Evolutionary conservation across 2,797 vertebrate genomes (phyloP), one percentile per base, ranked within the genome.

Genomic region (Parotocinclus haroldoi): DNA sequence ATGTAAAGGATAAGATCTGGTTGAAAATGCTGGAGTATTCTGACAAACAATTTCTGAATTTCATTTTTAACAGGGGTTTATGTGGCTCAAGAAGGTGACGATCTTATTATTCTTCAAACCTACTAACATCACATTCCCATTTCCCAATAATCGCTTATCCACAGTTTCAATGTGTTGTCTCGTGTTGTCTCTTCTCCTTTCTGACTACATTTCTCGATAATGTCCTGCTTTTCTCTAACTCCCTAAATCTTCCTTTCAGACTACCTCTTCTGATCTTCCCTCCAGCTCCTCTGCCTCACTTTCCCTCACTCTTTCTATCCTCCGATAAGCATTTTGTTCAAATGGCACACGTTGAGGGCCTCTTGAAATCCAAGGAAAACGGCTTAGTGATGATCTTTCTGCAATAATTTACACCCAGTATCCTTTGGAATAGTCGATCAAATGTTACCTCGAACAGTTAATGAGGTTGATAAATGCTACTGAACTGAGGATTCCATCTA

Each of bases 121-220:
- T 59, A 51, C 56, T 74, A 62, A 71, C 55, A 45, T 61, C 38
- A 66, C 46, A 16, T 66, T 56, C 48, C n/a, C n/a, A n/a, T 48
- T 76, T 63, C 76, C 71, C 74, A 84, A 58, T 83, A 76, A 85
- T 82, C 66, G 39, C 71, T 59, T 60, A 53, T 60, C 70, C 66
- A 59, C 56, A 66, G 72, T 70, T 82, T 81, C 82, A 84, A 77
- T 6, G 73, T 73, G 36, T 57, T 66, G 38, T 68, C 58, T 40
- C 59, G 27, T 37, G 49, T 45, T 37, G 16, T 9, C 38, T 45
- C 13, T n/a, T 12, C 70, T 66, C 46, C 59, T 52, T 51, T 46
- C 58, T 48, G n/a, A n/a, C n/a, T n/a, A n/a, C n/a, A n/a, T n/a
- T n/a, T n/a, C n/a, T n/a, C n/a, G 39, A 66, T 69, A 13, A 69